Conservation (phyloP, 2,113 vertebrate species). For the Vireo altiloquus region DNA sequence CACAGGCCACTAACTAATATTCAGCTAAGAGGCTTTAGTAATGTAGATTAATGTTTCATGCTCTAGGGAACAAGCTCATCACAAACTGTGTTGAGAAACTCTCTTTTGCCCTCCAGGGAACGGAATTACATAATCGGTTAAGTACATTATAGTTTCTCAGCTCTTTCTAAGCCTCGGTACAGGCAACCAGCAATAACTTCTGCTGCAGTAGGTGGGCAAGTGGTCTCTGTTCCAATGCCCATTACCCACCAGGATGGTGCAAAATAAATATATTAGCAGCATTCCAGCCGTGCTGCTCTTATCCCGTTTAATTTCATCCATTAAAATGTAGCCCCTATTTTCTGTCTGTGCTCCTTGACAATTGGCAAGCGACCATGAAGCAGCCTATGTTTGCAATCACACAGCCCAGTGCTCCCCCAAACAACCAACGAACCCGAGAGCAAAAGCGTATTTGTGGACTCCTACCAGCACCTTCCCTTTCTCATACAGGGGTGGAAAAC, state of each 20-base stretch:
- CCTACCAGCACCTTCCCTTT: not conserved
- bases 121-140: not conserved
- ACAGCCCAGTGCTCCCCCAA: not conserved
- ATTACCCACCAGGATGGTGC: not conserved
- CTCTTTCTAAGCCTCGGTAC: not conserved
- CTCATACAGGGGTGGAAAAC: not conserved
- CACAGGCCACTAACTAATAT: not conserved
- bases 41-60: slow-evolving; percentile 56
- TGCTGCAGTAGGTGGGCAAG: not conserved
- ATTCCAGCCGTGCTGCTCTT: not conserved
- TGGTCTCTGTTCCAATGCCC: not conserved
- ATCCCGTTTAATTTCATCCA: not conserved
- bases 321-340: not conserved
- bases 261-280: not conserved
- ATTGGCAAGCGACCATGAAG: not conserved
- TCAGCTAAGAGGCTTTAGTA: slow-evolving; percentile 55
- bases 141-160: not conserved
- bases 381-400: not conserved
- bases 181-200: not conserved
- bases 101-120: not conserved
- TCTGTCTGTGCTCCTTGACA: not conserved
- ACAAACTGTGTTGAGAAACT: slow-evolving; percentile 9
- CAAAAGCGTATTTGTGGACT: not conserved
- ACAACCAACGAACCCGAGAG: not conserved
- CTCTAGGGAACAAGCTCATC: slow-evolving; percentile 60